These are phyloP conservation scores for Limnothrissa miodon DNA, from an alignment of 2,113 vertebrate genomes.

Conservation along the genomic window DNA sequence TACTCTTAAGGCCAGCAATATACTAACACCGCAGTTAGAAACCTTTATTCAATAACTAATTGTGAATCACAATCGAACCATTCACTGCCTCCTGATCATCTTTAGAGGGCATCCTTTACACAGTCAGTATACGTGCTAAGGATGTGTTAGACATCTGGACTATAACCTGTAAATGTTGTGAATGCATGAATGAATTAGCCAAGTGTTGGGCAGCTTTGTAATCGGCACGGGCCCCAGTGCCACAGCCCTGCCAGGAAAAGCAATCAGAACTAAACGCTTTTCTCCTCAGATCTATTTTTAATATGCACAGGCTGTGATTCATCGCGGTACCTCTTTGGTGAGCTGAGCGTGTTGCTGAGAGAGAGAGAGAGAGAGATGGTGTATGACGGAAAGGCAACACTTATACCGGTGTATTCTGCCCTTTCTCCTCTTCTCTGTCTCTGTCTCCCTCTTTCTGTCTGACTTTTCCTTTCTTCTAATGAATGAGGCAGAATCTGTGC, in stretches of 20 bases:
- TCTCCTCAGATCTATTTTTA: slow-evolving; percentile 17
- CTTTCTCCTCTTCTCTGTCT: not conserved
- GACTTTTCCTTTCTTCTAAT: not conserved
- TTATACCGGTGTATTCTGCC: not conserved
- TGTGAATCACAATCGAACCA: not conserved
- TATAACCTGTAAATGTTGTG: not conserved
- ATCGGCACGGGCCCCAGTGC: not conserved
- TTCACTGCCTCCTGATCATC: not conserved
- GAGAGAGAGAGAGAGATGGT: not conserved
- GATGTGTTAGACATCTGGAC: not conserved
- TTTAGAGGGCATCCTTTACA: not conserved
- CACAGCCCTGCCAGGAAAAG: not conserved
- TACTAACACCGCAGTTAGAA: not conserved
- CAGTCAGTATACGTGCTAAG: not conserved
- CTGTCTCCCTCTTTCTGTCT: not conserved
- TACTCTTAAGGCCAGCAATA: not conserved
- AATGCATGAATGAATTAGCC: not conserved
- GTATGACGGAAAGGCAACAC: not conserved
- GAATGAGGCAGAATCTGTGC: not conserved
- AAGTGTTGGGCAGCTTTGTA: not conserved
- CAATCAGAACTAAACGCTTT: not conserved
- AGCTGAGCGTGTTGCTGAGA: not conserved
- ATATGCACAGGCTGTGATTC: not conserved
- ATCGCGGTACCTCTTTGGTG: not conserved
- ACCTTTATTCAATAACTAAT: not conserved